A percentile compares a stretch with the other conserved stretches of the same genome.
These are phyloP conservation scores for Onchidella celtica DNA, from an alignment of 2,888 invertebrate genomes.

Conservation along the genomic window DNA sequence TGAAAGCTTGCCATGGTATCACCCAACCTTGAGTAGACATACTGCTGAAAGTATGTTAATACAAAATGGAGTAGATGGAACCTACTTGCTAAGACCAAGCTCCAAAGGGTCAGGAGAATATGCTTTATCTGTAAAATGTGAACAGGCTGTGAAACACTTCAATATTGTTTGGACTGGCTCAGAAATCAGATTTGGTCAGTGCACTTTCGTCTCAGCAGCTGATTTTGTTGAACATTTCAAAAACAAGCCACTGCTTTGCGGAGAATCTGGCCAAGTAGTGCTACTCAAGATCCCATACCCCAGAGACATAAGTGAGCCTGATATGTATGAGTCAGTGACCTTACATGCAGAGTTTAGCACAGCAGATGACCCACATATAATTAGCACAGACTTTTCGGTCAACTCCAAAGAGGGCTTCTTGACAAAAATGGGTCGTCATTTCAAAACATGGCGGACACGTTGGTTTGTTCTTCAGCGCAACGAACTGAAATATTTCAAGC, in stretches of 20 bases:
- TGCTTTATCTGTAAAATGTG: constrained; percentile 77
- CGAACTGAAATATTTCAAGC: constrained; percentile 74
- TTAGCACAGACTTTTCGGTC: constrained; percentile 68
- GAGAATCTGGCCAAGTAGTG: constrained; percentile 76
- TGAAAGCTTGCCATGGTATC: constrained; percentile 66
- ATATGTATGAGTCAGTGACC: constrained; percentile 73
- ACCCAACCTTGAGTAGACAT: constrained; percentile 73
- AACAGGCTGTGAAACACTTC: constrained; percentile 77
- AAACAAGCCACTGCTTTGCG: constrained; percentile 76
- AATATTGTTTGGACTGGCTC: constrained; percentile 66
- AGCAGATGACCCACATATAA: constrained; percentile 49
- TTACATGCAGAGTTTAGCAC: constrained; percentile 75
- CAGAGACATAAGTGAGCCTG: constrained; percentile 71
- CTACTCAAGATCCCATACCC: constrained; percentile 73
- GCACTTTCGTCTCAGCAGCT: constrained; percentile 67
- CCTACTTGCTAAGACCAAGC: constrained; percentile 74
- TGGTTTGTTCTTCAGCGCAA: constrained; percentile 76
- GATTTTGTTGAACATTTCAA: constrained; percentile 75
- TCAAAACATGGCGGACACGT: constrained; percentile 76
- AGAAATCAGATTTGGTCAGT: constrained; percentile 75
- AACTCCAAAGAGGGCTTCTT: constrained; percentile 77
- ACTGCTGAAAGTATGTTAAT: constrained; percentile 76
- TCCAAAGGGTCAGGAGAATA: constrained; percentile 67
- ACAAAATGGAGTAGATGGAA: constrained; percentile 77
- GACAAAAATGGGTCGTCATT: constrained; percentile 72